phyloP scores from a whole-genome alignment of 2,888 invertebrate species.

The Oscheius sp. region DNA sequence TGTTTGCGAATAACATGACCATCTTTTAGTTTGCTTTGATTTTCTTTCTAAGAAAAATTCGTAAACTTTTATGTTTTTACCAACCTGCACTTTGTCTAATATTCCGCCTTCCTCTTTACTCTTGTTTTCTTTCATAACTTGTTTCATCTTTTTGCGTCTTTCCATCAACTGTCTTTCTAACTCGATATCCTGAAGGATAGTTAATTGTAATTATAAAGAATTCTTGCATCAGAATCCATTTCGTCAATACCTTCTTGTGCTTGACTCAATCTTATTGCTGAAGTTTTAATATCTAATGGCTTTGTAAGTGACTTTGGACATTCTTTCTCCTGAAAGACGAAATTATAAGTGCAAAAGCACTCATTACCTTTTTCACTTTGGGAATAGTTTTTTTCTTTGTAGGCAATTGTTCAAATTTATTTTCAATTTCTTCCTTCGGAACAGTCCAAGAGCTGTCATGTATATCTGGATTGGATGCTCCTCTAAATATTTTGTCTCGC shows the following conservation, averaged over 20 bases:
- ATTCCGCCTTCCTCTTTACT: neutral
- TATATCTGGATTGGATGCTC: constrained; percentile 23
- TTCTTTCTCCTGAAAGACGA: neutral
- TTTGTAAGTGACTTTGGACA: neutral
- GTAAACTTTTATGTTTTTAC: neutral
- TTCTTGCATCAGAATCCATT: too few species aligned
- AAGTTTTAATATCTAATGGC: neutral
- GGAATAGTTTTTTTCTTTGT: neutral
- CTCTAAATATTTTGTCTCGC: constrained; percentile 3
- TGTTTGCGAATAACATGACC: constrained; percentile 3
- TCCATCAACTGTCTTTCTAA: neutral
- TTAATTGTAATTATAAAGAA: neutral
- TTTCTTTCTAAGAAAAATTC: neutral
- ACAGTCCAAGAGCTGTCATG: constrained; percentile 5
- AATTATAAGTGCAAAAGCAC: neutral
- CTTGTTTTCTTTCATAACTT: constrained; percentile 5
- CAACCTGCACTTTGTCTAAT: neutral
- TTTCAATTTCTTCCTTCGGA: neutral
- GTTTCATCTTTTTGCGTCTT: neutral
- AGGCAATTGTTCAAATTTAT: neutral
- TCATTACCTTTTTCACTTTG: neutral
- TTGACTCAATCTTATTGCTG: neutral
- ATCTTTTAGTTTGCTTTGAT: constrained; percentile 2
- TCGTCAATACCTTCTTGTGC: neutral
- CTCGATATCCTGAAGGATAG: neutral